Percentiles rank a stretch among this genome's conserved stretches.
Conservation (phyloP, 1,140 invertebrate genomes). For the Myzus persicae region DNA sequence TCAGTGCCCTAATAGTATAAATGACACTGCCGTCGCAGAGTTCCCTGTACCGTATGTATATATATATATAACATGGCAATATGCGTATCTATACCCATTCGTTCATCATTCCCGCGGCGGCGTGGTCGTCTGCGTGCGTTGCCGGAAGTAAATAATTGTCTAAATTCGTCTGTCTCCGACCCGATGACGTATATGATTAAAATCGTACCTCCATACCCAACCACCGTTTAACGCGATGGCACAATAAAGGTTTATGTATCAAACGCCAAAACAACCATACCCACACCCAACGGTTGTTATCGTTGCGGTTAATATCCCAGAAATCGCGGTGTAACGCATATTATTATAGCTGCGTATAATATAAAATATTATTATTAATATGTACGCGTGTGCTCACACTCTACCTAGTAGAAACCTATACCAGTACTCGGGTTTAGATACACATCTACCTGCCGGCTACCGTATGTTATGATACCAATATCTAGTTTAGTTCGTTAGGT, state of each 20-base stretch:
- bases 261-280: slow-evolving; percentile 29
- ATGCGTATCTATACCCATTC: neutral
- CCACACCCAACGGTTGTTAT: slow-evolving; percentile 1
- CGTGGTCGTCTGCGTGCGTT: neutral
- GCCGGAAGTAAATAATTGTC: slow-evolving; percentile 32
- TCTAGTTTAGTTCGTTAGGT: too few relatives aligned
- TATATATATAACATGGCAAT: too few relatives aligned
- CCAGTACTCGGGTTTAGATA: neutral
- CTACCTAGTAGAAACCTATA: neutral
- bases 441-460: too few relatives aligned
- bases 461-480: too few relatives aligned
- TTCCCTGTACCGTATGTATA: too few relatives aligned
- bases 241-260: slow-evolving; percentile 21
- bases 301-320: neutral
- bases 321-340: neutral
- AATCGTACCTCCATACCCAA: neutral
- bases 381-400: neutral
- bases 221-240: neutral
- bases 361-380: neutral
- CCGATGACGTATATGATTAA: slow-evolving; percentile 4
- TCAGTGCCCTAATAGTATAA: neutral
- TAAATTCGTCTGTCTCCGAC: neutral
- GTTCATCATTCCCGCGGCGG: neutral
- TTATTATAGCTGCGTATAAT: neutral
- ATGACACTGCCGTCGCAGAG: neutral